Percentiles rank a stretch among this genome's conserved stretches.
These are phyloP conservation scores for Nasonia longicornis DNA, from an alignment of 1,140 invertebrate species.

Conservation along the genomic window DNA sequence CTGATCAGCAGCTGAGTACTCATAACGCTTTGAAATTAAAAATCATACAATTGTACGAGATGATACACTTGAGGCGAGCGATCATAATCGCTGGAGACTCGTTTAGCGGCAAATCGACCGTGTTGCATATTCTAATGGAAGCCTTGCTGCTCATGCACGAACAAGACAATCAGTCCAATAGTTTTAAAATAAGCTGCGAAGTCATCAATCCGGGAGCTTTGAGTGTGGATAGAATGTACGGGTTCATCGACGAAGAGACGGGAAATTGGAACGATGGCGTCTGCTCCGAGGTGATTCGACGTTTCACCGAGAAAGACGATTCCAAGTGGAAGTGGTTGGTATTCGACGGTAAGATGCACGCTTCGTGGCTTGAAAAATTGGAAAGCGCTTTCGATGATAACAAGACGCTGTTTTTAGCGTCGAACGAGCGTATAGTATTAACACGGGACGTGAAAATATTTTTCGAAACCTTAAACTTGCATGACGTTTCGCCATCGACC, in stretches of 20 bases:
- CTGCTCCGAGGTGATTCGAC: constrained; percentile 64
- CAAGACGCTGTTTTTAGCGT: constrained; percentile 70
- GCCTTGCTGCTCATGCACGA: constrained; percentile 66
- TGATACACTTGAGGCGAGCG: constrained; percentile 75
- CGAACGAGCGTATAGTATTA: constrained; percentile 75
- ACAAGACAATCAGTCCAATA: constrained; percentile 47
- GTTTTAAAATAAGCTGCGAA: constrained; percentile 65
- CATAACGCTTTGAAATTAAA: constrained; percentile 73
- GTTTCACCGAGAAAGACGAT: constrained; percentile 53
- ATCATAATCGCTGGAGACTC: constrained; percentile 70
- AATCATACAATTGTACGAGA: constrained; percentile 76
- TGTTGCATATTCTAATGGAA: constrained; percentile 67
- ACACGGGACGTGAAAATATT: constrained; percentile 73
- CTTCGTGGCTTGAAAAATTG: constrained; percentile 78
- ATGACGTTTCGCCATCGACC: constrained; percentile 73
- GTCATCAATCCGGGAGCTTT: constrained; percentile 77
- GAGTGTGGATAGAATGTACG: constrained; percentile 74
- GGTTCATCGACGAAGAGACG: constrained; percentile 72
- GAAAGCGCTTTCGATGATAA: constrained; percentile 78
- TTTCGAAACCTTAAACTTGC: constrained; percentile 77
- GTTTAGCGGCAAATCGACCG: constrained; percentile 72
- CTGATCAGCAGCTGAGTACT: constrained; percentile 69
- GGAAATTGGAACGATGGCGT: constrained; percentile 78
- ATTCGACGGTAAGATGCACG: constrained; percentile 77
- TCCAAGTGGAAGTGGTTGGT: constrained; percentile 71